phyloP scores from a whole-genome alignment of 64 coral and sea anemone species.

The Pachyseris speciosa region DNA sequence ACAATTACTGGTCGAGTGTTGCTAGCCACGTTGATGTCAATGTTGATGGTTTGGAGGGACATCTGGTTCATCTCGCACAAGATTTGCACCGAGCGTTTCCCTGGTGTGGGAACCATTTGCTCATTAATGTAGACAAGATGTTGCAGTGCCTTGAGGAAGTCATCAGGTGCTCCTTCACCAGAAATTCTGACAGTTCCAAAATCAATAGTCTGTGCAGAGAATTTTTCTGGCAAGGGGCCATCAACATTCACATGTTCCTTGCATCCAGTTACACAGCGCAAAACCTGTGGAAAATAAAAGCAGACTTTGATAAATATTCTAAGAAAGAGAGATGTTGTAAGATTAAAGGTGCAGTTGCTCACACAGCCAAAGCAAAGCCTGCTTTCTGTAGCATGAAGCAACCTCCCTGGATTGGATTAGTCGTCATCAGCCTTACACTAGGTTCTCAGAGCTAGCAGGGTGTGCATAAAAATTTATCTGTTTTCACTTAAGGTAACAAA shows the following conservation, averaged over 20 bases:
- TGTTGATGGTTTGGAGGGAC: constrained; percentile 2
- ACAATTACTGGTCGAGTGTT: constrained; percentile 64
- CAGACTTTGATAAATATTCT: not conserved
- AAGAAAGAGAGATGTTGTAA: not conserved
- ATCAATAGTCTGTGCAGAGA: constrained; percentile 34
- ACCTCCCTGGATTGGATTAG: too few relatives aligned
- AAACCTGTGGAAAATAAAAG: constrained; percentile 24
- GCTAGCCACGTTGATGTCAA: constrained; percentile 67
- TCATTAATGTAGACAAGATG: constrained; percentile 85
- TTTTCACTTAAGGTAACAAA: not conserved
- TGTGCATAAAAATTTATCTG: too few relatives aligned
- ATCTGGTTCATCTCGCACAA: constrained; percentile 13
- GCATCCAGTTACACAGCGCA: constrained; percentile 76
- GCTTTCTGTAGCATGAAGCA: too few relatives aligned
- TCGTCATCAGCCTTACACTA: too few relatives aligned
- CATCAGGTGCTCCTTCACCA: constrained; percentile 72
- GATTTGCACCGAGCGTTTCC: constrained; percentile 52
- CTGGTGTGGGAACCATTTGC: constrained; percentile 70
- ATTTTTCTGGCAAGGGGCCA: constrained; percentile 59
- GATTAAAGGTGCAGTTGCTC: too few relatives aligned
- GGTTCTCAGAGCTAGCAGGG: too few relatives aligned
- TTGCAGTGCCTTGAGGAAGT: constrained; percentile 62
- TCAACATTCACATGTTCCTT: constrained; percentile 86
- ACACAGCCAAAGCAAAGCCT: not conserved
- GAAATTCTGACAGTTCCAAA: constrained; percentile 56